Percentiles rank a stretch among this genome's conserved stretches.
Evolutionary conservation across 92 coral and sea anemone species (phyloP).

Genomic region (Nematostella vectensis): DNA sequence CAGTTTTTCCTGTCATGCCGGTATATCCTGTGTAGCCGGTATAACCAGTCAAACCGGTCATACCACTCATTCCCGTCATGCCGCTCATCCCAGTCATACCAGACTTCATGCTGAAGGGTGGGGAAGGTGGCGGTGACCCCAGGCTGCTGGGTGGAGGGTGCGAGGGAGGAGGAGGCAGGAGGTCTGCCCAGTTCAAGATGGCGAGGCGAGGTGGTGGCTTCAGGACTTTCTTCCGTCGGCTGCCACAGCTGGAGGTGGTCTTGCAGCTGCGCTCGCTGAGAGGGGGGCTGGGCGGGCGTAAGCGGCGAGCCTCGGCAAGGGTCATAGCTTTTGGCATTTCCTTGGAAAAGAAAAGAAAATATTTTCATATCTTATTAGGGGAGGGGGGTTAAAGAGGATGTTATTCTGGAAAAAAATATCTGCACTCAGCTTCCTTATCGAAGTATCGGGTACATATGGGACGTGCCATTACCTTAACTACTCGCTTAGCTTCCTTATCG

Average conservation of each 20-base stretch:
- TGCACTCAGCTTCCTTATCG: too few species aligned
- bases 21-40: conserved; percentile 69
- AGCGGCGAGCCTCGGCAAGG: conserved; percentile 5
- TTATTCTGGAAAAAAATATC: too few species aligned
- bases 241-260: conserved; percentile 63
- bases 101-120: conserved; percentile 89
- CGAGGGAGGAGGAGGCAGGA: conserved; percentile 93
- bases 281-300: conserved; percentile 36
- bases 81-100: conserved; percentile 93
- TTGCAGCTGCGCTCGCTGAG: conserved; percentile 76
- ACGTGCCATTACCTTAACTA: too few species aligned
- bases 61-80: conserved; percentile 69
- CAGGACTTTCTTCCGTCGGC: conserved; percentile 64
- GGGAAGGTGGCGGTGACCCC: conserved; percentile 96
- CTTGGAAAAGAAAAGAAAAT: too few species aligned
- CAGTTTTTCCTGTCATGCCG: conserved; percentile 74
- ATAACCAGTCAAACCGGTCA: conserved; percentile 72
- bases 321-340: conserved; percentile 12
- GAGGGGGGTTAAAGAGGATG: too few species aligned
- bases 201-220: conserved; percentile 94
- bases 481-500: too few species aligned
- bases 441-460: conserved; percentile 2
- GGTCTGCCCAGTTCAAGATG: conserved; percentile 97
- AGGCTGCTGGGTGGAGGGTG: conserved; percentile 97
- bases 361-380: too few species aligned